These are phyloP conservation scores for Corvus moneduloides DNA, from an alignment of 2,113 vertebrate genomes.

Conservation along the genomic window DNA sequence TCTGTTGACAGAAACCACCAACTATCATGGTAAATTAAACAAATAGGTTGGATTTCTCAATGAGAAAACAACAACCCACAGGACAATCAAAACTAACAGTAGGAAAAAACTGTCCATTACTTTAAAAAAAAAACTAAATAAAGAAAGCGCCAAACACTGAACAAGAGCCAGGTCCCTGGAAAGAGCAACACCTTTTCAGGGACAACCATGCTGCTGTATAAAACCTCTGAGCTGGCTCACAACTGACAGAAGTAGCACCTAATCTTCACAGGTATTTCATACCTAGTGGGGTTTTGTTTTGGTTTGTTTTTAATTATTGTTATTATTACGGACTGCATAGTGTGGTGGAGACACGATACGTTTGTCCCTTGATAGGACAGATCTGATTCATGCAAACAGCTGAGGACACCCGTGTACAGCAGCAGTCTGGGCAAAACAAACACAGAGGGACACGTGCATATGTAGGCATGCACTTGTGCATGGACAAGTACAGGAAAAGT, in stretches of 20 bases:
- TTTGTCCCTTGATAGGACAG: not conserved
- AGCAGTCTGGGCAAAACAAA: not conserved
- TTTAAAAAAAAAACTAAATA: not conserved
- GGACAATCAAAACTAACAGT: not conserved
- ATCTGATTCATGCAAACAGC: not conserved
- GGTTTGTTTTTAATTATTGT: not conserved
- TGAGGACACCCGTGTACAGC: not conserved
- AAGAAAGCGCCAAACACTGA: not conserved
- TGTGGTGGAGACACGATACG: not conserved
- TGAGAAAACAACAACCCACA: not conserved
- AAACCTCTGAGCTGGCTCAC: not conserved
- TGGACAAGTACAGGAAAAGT: not conserved
- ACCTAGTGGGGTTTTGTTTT: not conserved
- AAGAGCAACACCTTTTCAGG: not conserved
- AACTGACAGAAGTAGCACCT: not conserved
- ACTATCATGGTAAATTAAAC: not conserved
- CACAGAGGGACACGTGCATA: not conserved
- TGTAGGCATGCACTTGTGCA: not conserved
- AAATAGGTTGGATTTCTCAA: not conserved
- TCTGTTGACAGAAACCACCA: not conserved
- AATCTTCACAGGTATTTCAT: not conserved
- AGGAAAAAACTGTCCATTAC: not conserved
- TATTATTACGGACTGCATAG: not conserved
- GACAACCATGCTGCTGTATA: fast-evolving
- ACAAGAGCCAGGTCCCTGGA: not conserved